Evolutionary conservation across 2,888 invertebrate species (phyloP).

Genomic region (Dysmachus trigonus): DNA sequence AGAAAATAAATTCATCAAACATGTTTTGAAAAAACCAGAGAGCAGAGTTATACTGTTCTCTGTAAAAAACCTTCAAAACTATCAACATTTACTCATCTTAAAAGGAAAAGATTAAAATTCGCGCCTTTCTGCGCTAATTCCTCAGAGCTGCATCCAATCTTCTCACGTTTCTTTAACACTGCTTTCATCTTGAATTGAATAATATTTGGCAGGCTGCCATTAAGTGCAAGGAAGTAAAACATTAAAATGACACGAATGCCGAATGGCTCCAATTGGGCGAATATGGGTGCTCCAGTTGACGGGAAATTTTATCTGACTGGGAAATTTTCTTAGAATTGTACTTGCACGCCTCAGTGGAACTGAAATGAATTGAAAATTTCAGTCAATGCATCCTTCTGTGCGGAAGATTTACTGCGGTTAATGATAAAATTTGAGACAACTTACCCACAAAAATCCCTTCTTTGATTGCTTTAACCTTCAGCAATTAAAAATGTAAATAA

Average conservation of each 20-base stretch:
- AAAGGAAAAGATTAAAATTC: background rate
- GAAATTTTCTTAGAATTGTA: background rate
- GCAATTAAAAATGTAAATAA: too few species aligned
- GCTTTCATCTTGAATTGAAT: background rate
- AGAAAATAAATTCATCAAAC: background rate
- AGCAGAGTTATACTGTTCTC: too few species aligned
- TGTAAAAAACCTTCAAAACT: background rate
- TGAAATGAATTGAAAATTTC: constrained; percentile 22
- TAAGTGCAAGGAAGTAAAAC: constrained; percentile 24
- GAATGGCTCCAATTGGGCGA: constrained; percentile 31
- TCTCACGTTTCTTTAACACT: background rate
- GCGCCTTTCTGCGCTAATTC: background rate
- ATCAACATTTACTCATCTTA: background rate
- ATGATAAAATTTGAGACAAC: background rate
- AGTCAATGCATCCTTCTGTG: background rate
- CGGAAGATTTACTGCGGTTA: constrained; percentile 10
- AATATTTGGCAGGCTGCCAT: constrained; percentile 22
- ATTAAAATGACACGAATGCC: constrained; percentile 7
- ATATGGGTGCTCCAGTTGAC: constrained; percentile 15
- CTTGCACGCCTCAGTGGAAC: constrained; percentile 18
- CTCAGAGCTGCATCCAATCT: background rate
- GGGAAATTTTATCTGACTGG: background rate
- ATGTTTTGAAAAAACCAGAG: background rate
- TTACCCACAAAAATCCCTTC: background rate
- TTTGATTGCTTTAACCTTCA: too few species aligned